Evolutionary conservation across 2,888 invertebrate genomes (phyloP).

Genomic region (Bembecia ichneumoniformis): DNA sequence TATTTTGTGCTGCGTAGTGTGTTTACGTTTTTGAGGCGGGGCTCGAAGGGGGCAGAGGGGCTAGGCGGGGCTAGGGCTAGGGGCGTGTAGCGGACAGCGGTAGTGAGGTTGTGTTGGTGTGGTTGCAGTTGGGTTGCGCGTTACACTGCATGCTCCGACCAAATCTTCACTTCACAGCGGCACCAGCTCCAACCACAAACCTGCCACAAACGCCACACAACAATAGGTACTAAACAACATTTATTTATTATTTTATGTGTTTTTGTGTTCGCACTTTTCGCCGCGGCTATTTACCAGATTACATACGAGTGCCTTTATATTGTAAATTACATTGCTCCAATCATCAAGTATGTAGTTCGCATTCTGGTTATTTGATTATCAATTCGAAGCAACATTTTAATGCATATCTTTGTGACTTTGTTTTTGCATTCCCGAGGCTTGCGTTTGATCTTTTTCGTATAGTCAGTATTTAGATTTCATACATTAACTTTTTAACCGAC

Average conservation of each 20-base stretch:
- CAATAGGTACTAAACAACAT: constrained; percentile 70
- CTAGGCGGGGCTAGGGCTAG: constrained; percentile 11
- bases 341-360: constrained; percentile 43
- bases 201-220: constrained; percentile 70
- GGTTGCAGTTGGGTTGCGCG: constrained; percentile 93
- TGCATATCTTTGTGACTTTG: constrained; percentile 58
- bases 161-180: constrained; percentile 70
- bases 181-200: constrained; percentile 70
- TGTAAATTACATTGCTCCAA: constrained; percentile 48
- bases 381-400: constrained; percentile 67
- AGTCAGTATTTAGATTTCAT: constrained; percentile 35
- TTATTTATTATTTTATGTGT: constrained; percentile 65
- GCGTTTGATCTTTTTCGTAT: constrained; percentile 48
- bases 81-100: constrained; percentile 28
- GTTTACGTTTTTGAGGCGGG: constrained; percentile 5
- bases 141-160: constrained; percentile 90
- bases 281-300: constrained; percentile 54
- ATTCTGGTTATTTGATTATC: constrained; percentile 42
- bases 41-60: constrained; percentile 20
- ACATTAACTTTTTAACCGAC: constrained; percentile 57
- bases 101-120: constrained; percentile 72
- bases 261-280: constrained; percentile 69
- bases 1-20: constrained; percentile 19
- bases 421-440: constrained; percentile 59
- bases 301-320: constrained; percentile 57